Evolutionary conservation across 2,888 invertebrate genomes (phyloP), one percentile per base, ranked within the genome.

Genomic region (Eumacrocentrus americanus): DNA sequence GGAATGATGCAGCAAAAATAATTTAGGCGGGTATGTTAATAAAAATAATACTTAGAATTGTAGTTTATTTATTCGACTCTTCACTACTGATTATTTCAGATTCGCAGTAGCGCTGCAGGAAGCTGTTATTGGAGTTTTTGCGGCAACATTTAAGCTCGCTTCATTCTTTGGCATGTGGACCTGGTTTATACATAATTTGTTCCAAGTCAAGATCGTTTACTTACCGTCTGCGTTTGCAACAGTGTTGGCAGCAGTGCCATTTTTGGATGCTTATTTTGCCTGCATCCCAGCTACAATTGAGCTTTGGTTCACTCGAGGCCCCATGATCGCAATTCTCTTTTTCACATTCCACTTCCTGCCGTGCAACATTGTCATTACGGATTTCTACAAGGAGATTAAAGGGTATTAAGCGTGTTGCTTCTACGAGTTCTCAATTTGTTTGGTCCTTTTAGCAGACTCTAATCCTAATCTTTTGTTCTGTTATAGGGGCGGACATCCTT

Each of bases 111-210:
- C 94, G 0, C 83, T 95, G 22, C 94, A 94, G 73, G 91, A 90
- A 62, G 93, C 94, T 0, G 90, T 95, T 56, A 95, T 95, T 70
- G 95, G 95, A 70, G 98, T 99, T 11, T 94, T 99, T 78, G 88
- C 93, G 61, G 97, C 98, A 0, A 96, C 98, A 2, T 91, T 97
- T 72, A 99, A 98, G 83, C 94, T 98, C 88, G 94, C 96, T 0
- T 85, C 92, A 0, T 99, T 99, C 83, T 98, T 99, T 79, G 98
- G 98, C 0, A 85, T 98, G 65, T 99, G 98, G 89, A 98, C 98
- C 0, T 99, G 98, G 95, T 87, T 98, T 64, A 92, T 95, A 53
- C 98, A 99, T 81, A 95, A 94, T 67, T 83, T 98, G 9, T 98
- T 98, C 78, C 93, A 93, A 59, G 92, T 92, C 2, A 94, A 95